Evolutionary conservation across 1,140 invertebrate species (phyloP), one percentile per base, ranked within the genome.

Genomic region (honey bee (Apis mellifera)): DNA sequence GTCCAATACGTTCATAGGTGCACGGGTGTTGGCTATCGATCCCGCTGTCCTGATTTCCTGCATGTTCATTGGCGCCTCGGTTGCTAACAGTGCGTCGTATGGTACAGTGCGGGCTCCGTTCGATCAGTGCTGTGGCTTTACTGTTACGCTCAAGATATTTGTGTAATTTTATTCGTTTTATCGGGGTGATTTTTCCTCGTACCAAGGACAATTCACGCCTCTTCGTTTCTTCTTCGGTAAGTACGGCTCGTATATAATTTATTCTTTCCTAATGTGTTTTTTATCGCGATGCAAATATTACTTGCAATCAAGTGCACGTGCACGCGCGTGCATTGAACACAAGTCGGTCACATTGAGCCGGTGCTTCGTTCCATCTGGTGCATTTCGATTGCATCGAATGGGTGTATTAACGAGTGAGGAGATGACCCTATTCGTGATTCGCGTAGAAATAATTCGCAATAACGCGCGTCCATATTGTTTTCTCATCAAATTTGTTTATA

Each of bases 301-400:
- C 68, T 48, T 71, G 66, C 70, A 12, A 15, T 13, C 65, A 23
- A 57, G 70, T 87, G 78, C 86, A 87, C 85, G 86, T 85, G 86
- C 48, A 82, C 86, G 73, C 86, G 69, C 69, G 21, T 60, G 57
- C 78, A 75, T 60, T 23, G n/a, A 64, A 60, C 7, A 19, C 74
- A 78, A 70, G 48, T 80, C 77, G 69, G 64, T 74, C 75, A 64
- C 74, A 60, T 64, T 55, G 64, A 68, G 85, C 85, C 86, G 86
- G 85, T 73, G 65, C 60, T 74, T n/a, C 86, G 86, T 87, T 82
- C 86, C 86, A 87, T 87, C 86, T 87, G 86, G 85, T 82, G 82
- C 85, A 71, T 81, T 71, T 86, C 69, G 68, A 82, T 87, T 71
- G 66, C 82, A 62, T 48, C 55, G 65, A 70, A 62, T 73, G 57